Conservation (phyloP, 2,888 invertebrate species). For the Apantesis nais region DNA sequence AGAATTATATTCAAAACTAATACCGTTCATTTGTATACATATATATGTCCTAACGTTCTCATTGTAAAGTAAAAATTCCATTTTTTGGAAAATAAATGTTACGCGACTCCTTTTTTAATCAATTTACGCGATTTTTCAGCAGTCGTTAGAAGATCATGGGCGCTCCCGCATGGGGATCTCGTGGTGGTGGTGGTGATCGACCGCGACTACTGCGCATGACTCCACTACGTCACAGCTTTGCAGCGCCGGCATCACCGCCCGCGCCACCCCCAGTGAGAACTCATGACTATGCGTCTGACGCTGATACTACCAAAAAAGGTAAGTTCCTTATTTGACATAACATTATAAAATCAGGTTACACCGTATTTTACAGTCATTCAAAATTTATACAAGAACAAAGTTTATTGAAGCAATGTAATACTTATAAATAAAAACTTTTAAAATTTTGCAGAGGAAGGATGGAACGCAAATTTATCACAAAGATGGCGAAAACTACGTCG, state of each 20-base stretch:
- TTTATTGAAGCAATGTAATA: too few species aligned
- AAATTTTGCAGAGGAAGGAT: slow-evolving; percentile 88
- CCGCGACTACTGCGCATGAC: slow-evolving; percentile 86
- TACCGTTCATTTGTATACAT: not conserved
- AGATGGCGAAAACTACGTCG: slow-evolving; percentile 90
- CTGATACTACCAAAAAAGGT: slow-evolving; percentile 87
- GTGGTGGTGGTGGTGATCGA: slow-evolving; percentile 80
- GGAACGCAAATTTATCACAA: slow-evolving; percentile 91
- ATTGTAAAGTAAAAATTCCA: not conserved
- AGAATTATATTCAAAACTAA: not conserved
- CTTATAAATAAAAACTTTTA: too few species aligned
- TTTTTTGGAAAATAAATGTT: not conserved
- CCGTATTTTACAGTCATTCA: not conserved
- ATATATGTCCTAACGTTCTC: not conserved
- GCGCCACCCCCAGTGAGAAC: slow-evolving; percentile 70
- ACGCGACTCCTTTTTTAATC: slow-evolving; percentile 4
- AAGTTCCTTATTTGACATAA: slow-evolving; percentile 37
- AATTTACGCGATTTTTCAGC: slow-evolving; percentile 34
- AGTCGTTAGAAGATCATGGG: slow-evolving; percentile 66
- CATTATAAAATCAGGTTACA: slow-evolving; percentile 17
- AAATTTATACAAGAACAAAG: slow-evolving; percentile 8
- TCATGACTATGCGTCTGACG: slow-evolving; percentile 85
- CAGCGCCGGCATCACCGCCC: slow-evolving; percentile 80
- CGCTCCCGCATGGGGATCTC: slow-evolving; percentile 81
- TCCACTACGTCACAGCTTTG: slow-evolving; percentile 85